phyloP scores from a whole-genome alignment of 2,888 invertebrate species.

The Diaphora mendica region DNA sequence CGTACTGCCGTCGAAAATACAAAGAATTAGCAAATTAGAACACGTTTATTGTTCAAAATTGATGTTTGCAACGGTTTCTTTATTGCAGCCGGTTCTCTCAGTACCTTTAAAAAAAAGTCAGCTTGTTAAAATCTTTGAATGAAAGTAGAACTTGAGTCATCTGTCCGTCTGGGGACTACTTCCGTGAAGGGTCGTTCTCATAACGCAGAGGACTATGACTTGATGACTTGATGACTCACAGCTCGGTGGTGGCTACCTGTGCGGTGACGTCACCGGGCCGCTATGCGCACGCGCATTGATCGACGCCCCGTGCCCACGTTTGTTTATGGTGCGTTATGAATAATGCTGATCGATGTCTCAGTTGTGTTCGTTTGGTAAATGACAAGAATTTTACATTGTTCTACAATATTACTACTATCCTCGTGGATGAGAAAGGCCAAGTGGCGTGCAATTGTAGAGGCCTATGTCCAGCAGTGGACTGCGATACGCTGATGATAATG shows the following conservation, averaged over 20 bases:
- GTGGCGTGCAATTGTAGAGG: neutral
- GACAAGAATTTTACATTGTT: conserved; percentile 26
- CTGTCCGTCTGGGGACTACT: conserved; percentile 34
- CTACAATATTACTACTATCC: conserved; percentile 7
- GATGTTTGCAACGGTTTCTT: conserved; percentile 11
- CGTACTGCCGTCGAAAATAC: conserved; percentile 14
- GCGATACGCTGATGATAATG: too few species aligned
- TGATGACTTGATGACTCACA: conserved; percentile 47
- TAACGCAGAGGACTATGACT: conserved; percentile 51
- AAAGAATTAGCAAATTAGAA: conserved; percentile 13
- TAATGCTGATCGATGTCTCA: conserved; percentile 39
- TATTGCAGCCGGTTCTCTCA: conserved; percentile 12
- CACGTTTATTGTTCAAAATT: conserved; percentile 13
- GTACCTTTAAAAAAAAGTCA: conserved; percentile 10
- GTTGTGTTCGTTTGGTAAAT: conserved; percentile 23
- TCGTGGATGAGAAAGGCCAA: too few species aligned
- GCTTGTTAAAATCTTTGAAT: conserved; percentile 36
- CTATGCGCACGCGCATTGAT: conserved; percentile 64
- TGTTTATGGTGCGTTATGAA: conserved; percentile 47
- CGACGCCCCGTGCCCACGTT: conserved; percentile 22
- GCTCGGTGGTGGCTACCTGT: conserved; percentile 36
- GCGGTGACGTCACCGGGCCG: conserved; percentile 68
- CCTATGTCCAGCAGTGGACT: too few species aligned
- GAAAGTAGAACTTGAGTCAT: conserved; percentile 49
- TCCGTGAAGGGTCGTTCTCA: conserved; percentile 50